Percentiles rank a stretch among this genome's conserved stretches.
Conservation (phyloP, 2,113 vertebrate species). For the Crotalus viridis region DNA sequence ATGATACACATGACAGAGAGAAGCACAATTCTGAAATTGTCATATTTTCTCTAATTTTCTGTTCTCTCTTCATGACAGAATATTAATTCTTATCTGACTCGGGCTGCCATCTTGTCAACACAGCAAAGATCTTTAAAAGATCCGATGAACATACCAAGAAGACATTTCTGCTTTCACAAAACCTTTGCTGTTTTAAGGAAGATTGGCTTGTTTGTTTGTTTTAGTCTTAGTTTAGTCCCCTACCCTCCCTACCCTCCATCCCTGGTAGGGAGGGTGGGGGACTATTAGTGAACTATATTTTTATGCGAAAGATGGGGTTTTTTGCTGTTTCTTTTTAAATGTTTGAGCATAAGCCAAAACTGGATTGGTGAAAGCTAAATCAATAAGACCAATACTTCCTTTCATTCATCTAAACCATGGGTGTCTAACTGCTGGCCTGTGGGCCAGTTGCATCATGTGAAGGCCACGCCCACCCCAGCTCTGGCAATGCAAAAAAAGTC, state of each 20-base stretch:
- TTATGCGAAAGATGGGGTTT: constrained; percentile 32
- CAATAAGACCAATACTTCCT: constrained; percentile 44
- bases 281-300: constrained; percentile 36
- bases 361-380: constrained; percentile 61
- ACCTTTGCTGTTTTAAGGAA: not conserved
- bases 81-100: constrained; percentile 27
- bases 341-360: constrained; percentile 45
- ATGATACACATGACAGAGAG: not conserved
- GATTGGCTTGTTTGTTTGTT: not conserved
- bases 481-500: no score
- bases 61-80: constrained; percentile 21
- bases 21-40: not conserved
- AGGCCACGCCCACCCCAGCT: no score
- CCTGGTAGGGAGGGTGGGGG: not conserved
- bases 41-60: not conserved
- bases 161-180: constrained; percentile 23
- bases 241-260: not conserved
- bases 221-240: not conserved
- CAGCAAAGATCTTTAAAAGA: constrained; percentile 45
- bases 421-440: no score
- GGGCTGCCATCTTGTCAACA: constrained; percentile 3
- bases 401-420: not conserved
- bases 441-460: no score
- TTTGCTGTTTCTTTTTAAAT: constrained; percentile 53
- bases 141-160: constrained; percentile 4